Evolutionary conservation across 1,140 invertebrate genomes (phyloP), one percentile per base, ranked within the genome.

Genomic region (Popillia japonica): DNA sequence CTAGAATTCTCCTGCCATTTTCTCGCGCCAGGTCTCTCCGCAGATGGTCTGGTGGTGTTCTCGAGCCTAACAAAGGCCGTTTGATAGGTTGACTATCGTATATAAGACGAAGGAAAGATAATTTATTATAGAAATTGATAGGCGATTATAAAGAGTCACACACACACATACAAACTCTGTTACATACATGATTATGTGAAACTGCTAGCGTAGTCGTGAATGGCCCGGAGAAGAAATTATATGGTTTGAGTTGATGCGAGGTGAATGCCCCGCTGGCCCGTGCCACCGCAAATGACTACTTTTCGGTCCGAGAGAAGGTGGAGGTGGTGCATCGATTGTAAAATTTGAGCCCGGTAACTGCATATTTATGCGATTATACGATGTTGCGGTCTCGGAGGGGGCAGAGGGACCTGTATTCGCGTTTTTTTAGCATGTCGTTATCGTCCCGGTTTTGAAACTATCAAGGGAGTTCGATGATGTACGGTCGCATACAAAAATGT

Each of bases 251-350:
- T 23, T 68, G 20, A 34, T n/a, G 27, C 61, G 61, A 68, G 61
- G 61, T 68, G 61, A 68, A 68, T 68, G 61, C 22, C 61, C 61
- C 22, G 61, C 27, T 68, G 61, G 61, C 61, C 61, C 61, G 61
- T 68, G 61, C 61, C 61, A 68, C 22, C 61, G 61, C 27, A 68
- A 68, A 68, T 68, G 61, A 68, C 22, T 68, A 68, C 61, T 68
- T 68, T 68, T 68, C 61, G 61, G 61, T 34, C 59, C 20, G n/a
- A 20, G 9, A 68, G 61, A 20, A 68, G 61, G 61, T 68, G 27
- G 27, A 27, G 61, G 61, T 27, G 20, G 61, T 68, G 61, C 61
- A 68, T 68, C 61, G 61, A 68, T 68, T 68, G 22, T 68, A 68
- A 23, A 34, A 68, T 10, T 68, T 10, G 27, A 68, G 61, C 20